phyloP scores from a whole-genome alignment of 2,113 vertebrate genomes.

The Bostrychus sinensis region DNA sequence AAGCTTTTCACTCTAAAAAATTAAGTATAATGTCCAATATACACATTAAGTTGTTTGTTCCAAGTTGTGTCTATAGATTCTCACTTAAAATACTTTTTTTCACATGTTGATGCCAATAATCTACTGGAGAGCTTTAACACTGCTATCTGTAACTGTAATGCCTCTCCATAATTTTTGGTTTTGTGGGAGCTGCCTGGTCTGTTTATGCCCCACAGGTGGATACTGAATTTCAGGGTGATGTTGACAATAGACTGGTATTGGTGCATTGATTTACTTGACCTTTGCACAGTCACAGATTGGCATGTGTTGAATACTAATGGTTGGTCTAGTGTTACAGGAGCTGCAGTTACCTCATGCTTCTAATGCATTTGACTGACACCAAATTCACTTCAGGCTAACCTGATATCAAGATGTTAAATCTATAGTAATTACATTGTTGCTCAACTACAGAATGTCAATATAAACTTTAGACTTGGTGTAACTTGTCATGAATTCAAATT shows the following conservation, averaged over 20 bases:
- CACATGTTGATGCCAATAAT: too few species aligned
- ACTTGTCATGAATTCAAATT: neutral
- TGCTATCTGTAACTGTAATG: too few species aligned
- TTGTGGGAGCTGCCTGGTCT: conserved; percentile 9
- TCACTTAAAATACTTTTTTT: too few species aligned
- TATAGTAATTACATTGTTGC: neutral
- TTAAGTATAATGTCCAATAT: too few species aligned
- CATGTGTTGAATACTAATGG: conserved; percentile 58
- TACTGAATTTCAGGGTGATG: conserved; percentile 40
- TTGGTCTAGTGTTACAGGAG: conserved; percentile 34
- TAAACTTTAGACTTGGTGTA: neutral
- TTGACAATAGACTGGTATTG: conserved; percentile 48
- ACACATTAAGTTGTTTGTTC: too few species aligned
- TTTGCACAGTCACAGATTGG: conserved; percentile 58
- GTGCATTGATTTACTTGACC: conserved; percentile 64
- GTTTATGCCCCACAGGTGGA: conserved; percentile 19
- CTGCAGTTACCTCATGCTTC: conserved; percentile 27
- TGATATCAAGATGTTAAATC: conserved; percentile 11
- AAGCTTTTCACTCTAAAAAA: neutral
- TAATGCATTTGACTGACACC: conserved; percentile 17
- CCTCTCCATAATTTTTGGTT: conserved; percentile 1
- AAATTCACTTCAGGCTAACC: conserved; percentile 1
- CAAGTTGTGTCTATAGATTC: too few species aligned
- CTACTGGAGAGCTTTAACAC: too few species aligned
- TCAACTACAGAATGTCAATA: neutral